These are phyloP conservation scores for Candoia aspera DNA, from an alignment of 2,113 vertebrate genomes.

Conservation along the genomic window DNA sequence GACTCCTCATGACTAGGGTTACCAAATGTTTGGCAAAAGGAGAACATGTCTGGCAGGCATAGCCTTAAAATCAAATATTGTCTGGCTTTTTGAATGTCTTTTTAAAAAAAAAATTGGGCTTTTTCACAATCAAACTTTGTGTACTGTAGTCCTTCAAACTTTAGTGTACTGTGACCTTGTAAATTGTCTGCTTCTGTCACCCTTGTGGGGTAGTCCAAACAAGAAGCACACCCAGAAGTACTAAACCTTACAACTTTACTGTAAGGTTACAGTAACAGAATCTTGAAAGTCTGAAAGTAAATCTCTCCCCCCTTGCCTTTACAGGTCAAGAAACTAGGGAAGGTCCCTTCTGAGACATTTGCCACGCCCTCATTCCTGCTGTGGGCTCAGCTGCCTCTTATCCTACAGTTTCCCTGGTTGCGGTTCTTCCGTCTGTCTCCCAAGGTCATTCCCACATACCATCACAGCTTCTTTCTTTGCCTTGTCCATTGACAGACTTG, in stretches of 20 bases:
- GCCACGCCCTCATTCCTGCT: neutral
- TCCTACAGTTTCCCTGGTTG: neutral
- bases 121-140: neutral
- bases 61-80: too few relatives aligned
- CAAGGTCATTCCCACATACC: neutral
- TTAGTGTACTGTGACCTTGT: neutral
- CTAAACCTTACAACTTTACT: neutral
- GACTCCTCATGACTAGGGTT: neutral
- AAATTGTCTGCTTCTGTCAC: neutral
- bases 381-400: neutral
- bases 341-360: neutral
- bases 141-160: neutral
- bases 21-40: neutral
- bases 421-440: neutral
- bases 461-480: neutral
- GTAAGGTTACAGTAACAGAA: neutral
- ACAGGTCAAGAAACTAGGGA: neutral
- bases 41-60: neutral
- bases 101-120: neutral
- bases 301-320: neutral
- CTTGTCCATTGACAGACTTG: neutral
- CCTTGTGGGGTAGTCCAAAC: neutral
- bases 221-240: neutral
- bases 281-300: neutral
- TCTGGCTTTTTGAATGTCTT: neutral